These are phyloP conservation scores for Pharmacophagus antenor DNA, from an alignment of 2,888 invertebrate genomes.

Conservation along the genomic window DNA sequence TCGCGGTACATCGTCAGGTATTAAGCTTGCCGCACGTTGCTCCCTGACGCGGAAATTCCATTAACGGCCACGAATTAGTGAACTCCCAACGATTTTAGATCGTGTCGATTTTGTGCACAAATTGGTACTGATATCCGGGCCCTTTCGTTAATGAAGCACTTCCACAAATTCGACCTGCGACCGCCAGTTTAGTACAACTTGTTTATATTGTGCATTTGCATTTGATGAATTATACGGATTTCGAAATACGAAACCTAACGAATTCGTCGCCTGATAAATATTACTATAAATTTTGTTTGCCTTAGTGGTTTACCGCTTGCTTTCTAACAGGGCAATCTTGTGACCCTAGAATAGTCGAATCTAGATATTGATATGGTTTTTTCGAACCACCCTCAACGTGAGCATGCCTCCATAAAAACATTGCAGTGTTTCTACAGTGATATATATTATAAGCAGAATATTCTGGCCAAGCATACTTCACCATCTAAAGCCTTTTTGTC, in stretches of 20 bases:
- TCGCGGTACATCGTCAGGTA: neutral
- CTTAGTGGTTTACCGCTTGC: too few species aligned
- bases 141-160: slow-evolving; percentile 29
- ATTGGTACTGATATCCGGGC: slow-evolving; percentile 38
- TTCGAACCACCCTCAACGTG: too few species aligned
- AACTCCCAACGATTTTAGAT: slow-evolving; percentile 46
- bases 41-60: slow-evolving; percentile 67
- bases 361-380: too few species aligned
- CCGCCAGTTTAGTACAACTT: slow-evolving; percentile 28
- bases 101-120: slow-evolving; percentile 47
- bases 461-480: too few species aligned
- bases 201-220: slow-evolving; percentile 30
- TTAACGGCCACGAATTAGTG: slow-evolving; percentile 64
- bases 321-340: too few species aligned
- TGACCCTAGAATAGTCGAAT: too few species aligned
- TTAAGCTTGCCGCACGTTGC: slow-evolving; percentile 36
- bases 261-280: neutral
- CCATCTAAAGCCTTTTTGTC: too few species aligned
- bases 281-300: too few species aligned
- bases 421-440: too few species aligned
- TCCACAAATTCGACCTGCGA: slow-evolving; percentile 24
- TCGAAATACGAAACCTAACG: neutral
- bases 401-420: too few species aligned
- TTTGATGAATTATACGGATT: slow-evolving; percentile 10
- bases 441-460: too few species aligned